These are phyloP conservation scores for Iphiclides podalirius DNA, from an alignment of 2,888 invertebrate genomes.

Conservation along the genomic window DNA sequence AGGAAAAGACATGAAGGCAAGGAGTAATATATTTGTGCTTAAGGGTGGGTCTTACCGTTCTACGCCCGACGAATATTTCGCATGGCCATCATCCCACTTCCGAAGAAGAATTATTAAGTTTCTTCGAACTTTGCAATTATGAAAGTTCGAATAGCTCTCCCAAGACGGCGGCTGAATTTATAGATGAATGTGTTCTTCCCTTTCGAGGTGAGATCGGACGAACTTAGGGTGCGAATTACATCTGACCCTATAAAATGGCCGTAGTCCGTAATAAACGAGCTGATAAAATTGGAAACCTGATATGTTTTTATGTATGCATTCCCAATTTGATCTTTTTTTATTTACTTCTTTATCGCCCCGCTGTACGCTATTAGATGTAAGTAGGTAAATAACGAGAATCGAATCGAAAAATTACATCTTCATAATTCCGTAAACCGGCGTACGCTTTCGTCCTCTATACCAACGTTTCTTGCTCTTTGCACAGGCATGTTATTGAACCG, in stretches of 20 bases:
- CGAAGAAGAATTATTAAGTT: slow-evolving; percentile 80
- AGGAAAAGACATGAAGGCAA: slow-evolving; percentile 41
- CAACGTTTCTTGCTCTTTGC: no score
- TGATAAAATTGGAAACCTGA: slow-evolving; percentile 39
- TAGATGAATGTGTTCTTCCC: slow-evolving; percentile 73
- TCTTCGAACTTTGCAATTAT: slow-evolving; percentile 78
- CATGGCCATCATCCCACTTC: slow-evolving; percentile 75
- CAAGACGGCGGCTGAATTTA: slow-evolving; percentile 78
- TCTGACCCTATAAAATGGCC: slow-evolving; percentile 36
- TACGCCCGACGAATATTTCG: slow-evolving; percentile 77
- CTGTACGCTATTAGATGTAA: slow-evolving; percentile 55
- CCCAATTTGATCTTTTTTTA: slow-evolving; percentile 25
- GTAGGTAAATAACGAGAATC: no score
- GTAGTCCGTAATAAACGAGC: slow-evolving; percentile 35
- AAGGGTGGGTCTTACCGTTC: slow-evolving; percentile 59
- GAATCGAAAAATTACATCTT: no score
- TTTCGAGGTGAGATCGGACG: slow-evolving; percentile 47
- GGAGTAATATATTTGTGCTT: slow-evolving; percentile 54
- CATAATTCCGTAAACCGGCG: no score
- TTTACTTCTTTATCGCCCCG: slow-evolving; percentile 19
- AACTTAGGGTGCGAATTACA: slow-evolving; percentile 43
- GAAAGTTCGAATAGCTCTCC: slow-evolving; percentile 79
- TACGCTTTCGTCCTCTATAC: no score
- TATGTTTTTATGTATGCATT: slow-evolving; percentile 30
- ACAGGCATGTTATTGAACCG: slow-evolving; percentile 11